These are phyloP conservation scores for Xestobium rufovillosum DNA, from an alignment of 2,888 invertebrate genomes.

Conservation along the genomic window DNA sequence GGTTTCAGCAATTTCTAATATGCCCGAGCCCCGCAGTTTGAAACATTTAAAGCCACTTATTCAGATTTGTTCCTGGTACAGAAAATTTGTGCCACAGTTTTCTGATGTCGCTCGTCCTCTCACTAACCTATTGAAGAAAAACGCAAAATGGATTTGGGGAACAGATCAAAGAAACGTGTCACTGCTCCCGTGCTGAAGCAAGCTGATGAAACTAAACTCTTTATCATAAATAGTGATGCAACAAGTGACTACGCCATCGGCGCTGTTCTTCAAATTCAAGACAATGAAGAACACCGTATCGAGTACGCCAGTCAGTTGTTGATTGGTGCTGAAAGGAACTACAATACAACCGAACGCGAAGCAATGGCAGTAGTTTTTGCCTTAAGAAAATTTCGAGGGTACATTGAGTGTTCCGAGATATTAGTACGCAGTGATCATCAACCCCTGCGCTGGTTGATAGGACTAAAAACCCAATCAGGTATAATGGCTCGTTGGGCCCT, in stretches of 20 bases:
- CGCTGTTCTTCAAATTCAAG: too few relatives aligned
- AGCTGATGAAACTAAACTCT: conserved; percentile 9
- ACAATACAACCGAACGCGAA: background rate
- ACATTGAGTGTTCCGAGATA: conserved; percentile 33
- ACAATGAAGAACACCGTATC: conserved; percentile 5
- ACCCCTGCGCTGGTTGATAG: conserved; percentile 39
- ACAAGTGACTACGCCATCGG: background rate
- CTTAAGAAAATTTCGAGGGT: conserved; percentile 33
- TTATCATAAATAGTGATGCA: too few relatives aligned
- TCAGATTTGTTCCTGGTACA: conserved; percentile 14
- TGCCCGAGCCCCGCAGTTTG: conserved; percentile 8
- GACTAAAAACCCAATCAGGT: conserved; percentile 32
- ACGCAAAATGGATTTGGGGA: conserved; percentile 10
- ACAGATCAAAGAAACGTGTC: conserved; percentile 4
- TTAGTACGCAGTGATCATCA: conserved; percentile 38
- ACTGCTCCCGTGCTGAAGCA: conserved; percentile 11
- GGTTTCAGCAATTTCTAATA: background rate
- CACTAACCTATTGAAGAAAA: conserved; percentile 12
- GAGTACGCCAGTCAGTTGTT: conserved; percentile 1
- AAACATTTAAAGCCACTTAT: conserved; percentile 12
- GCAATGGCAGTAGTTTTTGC: conserved; percentile 20
- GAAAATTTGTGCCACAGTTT: conserved; percentile 13
- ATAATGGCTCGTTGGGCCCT: conserved; percentile 39
- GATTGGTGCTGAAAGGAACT: background rate
- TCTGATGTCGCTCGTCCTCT: conserved; percentile 9